phyloP scores from a whole-genome alignment of 1,140 invertebrate species.

The Copidosoma floridanum region DNA sequence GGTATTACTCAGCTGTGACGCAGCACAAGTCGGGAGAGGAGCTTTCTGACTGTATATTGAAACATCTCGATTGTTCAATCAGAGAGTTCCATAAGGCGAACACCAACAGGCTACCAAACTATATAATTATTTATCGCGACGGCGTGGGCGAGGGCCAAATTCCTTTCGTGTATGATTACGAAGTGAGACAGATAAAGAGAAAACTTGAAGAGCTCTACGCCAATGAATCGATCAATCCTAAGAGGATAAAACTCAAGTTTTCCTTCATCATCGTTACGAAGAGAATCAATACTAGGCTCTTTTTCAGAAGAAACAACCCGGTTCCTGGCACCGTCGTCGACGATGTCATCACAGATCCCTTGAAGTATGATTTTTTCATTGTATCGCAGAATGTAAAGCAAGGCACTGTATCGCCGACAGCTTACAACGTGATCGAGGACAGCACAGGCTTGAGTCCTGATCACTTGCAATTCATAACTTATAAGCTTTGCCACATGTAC shows the following conservation, averaged over 20 bases:
- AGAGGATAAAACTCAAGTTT: constrained; percentile 58
- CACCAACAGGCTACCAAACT: constrained; percentile 51
- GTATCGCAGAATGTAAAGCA: constrained; percentile 68
- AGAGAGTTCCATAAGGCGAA: constrained; percentile 44
- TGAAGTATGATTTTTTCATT: constrained; percentile 80
- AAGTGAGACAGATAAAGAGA: constrained; percentile 60
- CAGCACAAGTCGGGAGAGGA: constrained; percentile 71
- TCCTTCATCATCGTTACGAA: constrained; percentile 74
- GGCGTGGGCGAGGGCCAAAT: constrained; percentile 85
- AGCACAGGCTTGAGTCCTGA: constrained; percentile 63
- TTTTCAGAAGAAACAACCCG: constrained; percentile 65
- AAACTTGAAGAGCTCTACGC: constrained; percentile 57
- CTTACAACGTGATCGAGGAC: constrained; percentile 74
- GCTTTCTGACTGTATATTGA: constrained; percentile 63
- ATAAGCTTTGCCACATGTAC: constrained; percentile 68
- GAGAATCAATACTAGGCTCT: constrained; percentile 70
- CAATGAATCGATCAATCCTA: too few relatives aligned
- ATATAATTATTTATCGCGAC: constrained; percentile 74
- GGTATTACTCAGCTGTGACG: constrained; percentile 67
- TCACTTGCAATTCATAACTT: constrained; percentile 69
- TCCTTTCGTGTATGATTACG: constrained; percentile 62
- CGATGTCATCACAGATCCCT: constrained; percentile 74
- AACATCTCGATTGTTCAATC: constrained; percentile 62
- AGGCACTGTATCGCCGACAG: constrained; percentile 72
- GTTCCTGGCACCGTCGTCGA: constrained; percentile 84